Conservation (phyloP, 2,888 invertebrate species). For the Euplagia quadripunctaria region DNA sequence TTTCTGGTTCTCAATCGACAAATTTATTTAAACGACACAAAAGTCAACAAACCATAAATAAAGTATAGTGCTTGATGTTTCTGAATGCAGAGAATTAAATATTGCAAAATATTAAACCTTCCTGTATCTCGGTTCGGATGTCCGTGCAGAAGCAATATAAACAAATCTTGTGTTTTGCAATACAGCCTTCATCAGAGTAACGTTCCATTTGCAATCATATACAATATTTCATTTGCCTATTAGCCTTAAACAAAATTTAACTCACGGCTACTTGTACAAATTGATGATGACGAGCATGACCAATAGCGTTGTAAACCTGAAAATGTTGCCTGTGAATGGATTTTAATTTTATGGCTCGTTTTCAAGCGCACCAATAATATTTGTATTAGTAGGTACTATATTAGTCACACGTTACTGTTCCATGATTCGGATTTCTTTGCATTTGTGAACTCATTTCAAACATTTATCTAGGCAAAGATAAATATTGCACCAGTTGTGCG, state of each 20-base stretch:
- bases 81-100: neutral
- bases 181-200: constrained; percentile 42
- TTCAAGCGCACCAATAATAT: neutral
- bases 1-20: neutral
- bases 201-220: constrained; percentile 49
- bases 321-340: neutral
- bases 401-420: neutral
- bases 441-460: neutral
- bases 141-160: constrained; percentile 21
- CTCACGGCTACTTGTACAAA: constrained; percentile 8
- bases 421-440: neutral
- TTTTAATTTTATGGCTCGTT: neutral
- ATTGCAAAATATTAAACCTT: constrained; percentile 30
- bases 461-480: neutral
- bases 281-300: constrained; percentile 6
- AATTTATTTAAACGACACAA: neutral
- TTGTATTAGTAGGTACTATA: neutral
- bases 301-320: neutral
- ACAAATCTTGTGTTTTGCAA: constrained; percentile 36
- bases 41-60: neutral
- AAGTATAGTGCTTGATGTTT: neutral
- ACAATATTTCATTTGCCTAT: constrained; percentile 33
- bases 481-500: neutral
- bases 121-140: constrained; percentile 25
- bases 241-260: constrained; percentile 15